Conservation (phyloP, 2,113 vertebrate genomes). For the Agelaius tricolor region DNA sequence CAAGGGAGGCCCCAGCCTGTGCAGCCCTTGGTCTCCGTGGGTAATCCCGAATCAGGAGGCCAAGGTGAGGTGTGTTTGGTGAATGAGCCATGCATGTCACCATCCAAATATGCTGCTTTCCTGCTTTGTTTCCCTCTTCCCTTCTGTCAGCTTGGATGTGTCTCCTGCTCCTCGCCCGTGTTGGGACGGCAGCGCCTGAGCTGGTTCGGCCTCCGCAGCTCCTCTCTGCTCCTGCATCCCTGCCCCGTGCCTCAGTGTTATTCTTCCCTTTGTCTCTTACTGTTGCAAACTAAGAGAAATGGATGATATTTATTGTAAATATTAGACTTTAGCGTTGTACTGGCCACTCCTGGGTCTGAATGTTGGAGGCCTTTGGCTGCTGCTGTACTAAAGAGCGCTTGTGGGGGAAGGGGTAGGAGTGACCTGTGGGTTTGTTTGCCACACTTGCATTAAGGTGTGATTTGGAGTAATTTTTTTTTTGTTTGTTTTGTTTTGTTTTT, state of each 20-base stretch:
- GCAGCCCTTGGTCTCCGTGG: accelerated
- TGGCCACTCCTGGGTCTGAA: conserved; percentile 28
- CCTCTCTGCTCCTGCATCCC: not conserved
- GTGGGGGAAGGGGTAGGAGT: conserved; percentile 38
- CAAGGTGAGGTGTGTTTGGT: not conserved
- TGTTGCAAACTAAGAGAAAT: conserved; percentile 49
- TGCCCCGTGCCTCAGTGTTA: conserved; percentile 9
- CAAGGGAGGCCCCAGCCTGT: not conserved
- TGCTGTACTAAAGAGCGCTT: conserved; percentile 25
- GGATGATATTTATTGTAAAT: conserved; percentile 75
- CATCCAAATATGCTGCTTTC: not conserved
- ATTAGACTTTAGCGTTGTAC: conserved; percentile 53
- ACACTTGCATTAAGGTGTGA: conserved; percentile 62
- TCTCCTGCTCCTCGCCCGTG: not conserved
- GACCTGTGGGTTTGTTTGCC: conserved; percentile 39
- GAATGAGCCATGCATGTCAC: not conserved
- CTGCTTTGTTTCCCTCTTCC: not conserved
- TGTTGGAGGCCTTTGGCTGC: conserved; percentile 53
- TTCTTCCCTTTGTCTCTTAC: conserved; percentile 38
- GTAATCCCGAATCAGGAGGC: not conserved
- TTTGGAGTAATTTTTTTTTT: conserved; percentile 22
- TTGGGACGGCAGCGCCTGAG: not conserved
- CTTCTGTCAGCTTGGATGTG: not conserved
- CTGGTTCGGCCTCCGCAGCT: not conserved
- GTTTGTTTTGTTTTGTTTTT: not conserved